Evolutionary conservation across 1,140 invertebrate species (phyloP).

Genomic region (Diorhabda elongata): DNA sequence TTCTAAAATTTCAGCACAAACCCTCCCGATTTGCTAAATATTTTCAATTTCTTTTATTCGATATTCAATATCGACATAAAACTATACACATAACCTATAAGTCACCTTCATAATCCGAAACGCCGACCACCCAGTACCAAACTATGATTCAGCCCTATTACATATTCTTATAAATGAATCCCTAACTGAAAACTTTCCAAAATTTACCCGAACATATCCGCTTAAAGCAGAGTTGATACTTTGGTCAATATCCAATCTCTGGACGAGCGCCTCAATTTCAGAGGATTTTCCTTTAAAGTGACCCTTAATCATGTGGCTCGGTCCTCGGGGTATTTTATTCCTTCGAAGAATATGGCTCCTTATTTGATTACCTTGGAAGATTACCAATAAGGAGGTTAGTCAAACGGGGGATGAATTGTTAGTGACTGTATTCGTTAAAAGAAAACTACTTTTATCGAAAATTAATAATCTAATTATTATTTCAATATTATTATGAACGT

Average conservation of each 20-base stretch:
- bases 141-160: background rate
- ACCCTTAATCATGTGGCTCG: slow-evolving; percentile 29
- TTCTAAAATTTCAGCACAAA: no score
- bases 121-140: background rate
- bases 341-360: slow-evolving; percentile 18
- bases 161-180: slow-evolving; percentile 3
- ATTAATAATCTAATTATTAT: no score
- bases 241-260: slow-evolving; percentile 40
- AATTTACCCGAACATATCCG: slow-evolving; percentile 24
- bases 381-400: slow-evolving; percentile 7
- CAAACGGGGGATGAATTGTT: background rate
- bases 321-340: slow-evolving; percentile 16
- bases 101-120: no score
- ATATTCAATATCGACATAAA: no score
- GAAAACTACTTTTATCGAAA: background rate
- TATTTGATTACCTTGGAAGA: slow-evolving; percentile 13
- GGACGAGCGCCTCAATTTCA: slow-evolving; percentile 36
- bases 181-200: slow-evolving; percentile 18
- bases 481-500: no score
- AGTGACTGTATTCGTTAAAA: background rate
- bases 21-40: no score
- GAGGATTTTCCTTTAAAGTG: slow-evolving; percentile 33
- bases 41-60: no score
- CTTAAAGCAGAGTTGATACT: slow-evolving; percentile 30
- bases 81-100: no score